Base-by-base conservation (phyloP, 2,888 invertebrate genomes). In the Agrilus biguttatus region DNA sequence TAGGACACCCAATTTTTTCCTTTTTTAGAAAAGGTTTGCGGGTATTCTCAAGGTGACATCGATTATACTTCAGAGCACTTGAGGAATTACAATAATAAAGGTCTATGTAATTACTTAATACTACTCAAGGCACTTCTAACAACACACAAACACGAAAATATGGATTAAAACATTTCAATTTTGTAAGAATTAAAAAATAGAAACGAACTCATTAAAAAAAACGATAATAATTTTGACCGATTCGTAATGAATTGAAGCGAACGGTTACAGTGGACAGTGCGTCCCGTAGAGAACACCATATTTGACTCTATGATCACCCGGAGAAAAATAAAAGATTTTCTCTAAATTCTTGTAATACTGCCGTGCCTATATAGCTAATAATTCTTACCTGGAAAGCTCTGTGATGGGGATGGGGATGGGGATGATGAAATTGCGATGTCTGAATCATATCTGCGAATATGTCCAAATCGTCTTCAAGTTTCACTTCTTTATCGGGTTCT, bases 361-460 rank as follows among this genome's bases (percentile, higher is more conserved):
- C n/a, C n/a, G n/a, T n/a, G n/a, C n/a, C n/a, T 38, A 36, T 39
- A 36, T 40, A 33, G n/a, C n/a, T 32, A 44, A 33, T 19, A 34
- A 45, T 37, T 42, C 17, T 42, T 64, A 85, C 85, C 77, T 82
- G 83, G 63, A 82, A 74, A 49, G 73, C 76, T 63, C 81, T 76
- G 59, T 79, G 70, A 55, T 72, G 72, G 53, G 72, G 69, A 56
- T 72, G 72, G 53, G 72, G 69, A 56, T 72, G 74, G 53, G 72
- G 69, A 56, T 72, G 74, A 59, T 77, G 75, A 55, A 75, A 74
- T 53, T 75, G 75, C 49, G 76, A 71, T 50, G 77, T 74, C 63
- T 77, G 77, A 63, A 77, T 75, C 77, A 78, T 77, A 55, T 74
- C 72, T 58, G 66, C 66, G 56, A 70, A 57, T 37, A 70, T 60